A percentile compares a stretch with the other conserved stretches of the same genome.
phyloP scores from a whole-genome alignment of 2,113 vertebrate genomes.

The Onychorhynchus coronatus region DNA sequence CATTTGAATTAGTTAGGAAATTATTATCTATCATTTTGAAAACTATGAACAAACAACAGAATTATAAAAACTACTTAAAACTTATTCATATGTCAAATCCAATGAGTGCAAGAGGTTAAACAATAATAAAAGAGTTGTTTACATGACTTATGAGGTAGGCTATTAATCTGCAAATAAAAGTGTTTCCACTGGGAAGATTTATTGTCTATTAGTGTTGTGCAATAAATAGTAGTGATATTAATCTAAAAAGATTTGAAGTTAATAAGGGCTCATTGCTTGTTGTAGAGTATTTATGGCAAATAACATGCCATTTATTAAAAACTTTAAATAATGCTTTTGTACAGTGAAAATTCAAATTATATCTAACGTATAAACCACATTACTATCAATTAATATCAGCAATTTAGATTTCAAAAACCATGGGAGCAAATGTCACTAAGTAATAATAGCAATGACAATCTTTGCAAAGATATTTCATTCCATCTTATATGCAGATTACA shows the following conservation, averaged over 20 bases:
- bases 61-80: neutral
- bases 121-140: neutral
- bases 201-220: neutral
- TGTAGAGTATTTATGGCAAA: neutral
- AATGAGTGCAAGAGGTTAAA: neutral
- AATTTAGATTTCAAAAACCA: neutral
- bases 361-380: neutral
- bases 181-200: neutral
- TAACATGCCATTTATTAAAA: neutral
- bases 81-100: neutral
- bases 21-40: neutral
- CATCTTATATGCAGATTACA: neutral
- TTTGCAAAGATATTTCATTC: neutral
- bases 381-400: neutral
- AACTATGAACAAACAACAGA: neutral
- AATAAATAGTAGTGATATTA: neutral
- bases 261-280: neutral
- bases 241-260: neutral
- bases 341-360: neutral
- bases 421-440: neutral
- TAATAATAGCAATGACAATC: neutral
- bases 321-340: neutral
- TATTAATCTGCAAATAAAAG: neutral
- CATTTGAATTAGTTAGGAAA: neutral
- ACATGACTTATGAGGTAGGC: neutral